Conservation (phyloP, 2,113 vertebrate genomes). For the crab-eating macaque (Macaca fascicularis) region T2T-MFA8v1.1 NC_088376.1:191799001-191799500, state of each 20-base stretch:
- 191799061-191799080: not conserved
- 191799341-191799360: not conserved
- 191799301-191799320: not conserved
- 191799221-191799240: not conserved
- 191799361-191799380: not conserved
- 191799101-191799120: not conserved
- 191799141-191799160: not conserved
- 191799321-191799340: not conserved
- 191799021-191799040: not conserved
- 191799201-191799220: not conserved
- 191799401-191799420: not conserved
- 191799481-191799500: not conserved
- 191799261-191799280: constrained; percentile 18
- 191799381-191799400: not conserved
- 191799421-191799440: not conserved
- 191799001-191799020: not conserved
- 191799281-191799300: not conserved
- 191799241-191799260: not conserved
- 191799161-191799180: not conserved
- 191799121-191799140: not conserved
- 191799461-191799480: not conserved
- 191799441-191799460: not conserved
- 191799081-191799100: not conserved
- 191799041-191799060: not conserved
- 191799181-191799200: not conserved